Evolutionary conservation across 2,888 invertebrate genomes (phyloP).

Genomic region (Mechanitis messenoides): DNA sequence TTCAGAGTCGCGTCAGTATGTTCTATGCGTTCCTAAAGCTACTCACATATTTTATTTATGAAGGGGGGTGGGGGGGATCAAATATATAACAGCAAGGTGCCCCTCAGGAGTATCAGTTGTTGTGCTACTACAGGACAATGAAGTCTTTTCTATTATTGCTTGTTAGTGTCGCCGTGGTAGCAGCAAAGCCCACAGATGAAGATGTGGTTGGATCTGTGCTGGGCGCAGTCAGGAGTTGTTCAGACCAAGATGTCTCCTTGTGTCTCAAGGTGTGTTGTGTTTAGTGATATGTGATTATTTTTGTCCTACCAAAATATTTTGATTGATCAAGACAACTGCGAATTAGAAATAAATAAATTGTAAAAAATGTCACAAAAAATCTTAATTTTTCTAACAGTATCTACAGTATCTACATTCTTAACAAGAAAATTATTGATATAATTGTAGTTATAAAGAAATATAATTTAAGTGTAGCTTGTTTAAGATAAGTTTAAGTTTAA

Average conservation of each 20-base stretch:
- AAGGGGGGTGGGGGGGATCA: conserved; percentile 42
- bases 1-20: conserved; percentile 5
- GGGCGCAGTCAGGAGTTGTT: conserved; percentile 82
- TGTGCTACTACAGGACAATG: conserved; percentile 58
- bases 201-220: conserved; percentile 78
- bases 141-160: conserved; percentile 67
- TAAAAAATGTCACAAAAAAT: too few relatives aligned
- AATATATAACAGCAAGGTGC: conserved; percentile 59
- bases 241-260: conserved; percentile 80
- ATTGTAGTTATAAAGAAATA: too few relatives aligned
- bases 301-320: too few relatives aligned
- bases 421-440: too few relatives aligned
- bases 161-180: conserved; percentile 69
- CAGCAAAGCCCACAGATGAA: conserved; percentile 71
- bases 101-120: conserved; percentile 59
- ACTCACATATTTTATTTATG: conserved; percentile 27
- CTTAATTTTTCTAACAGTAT: too few relatives aligned
- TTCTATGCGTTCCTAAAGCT: conserved; percentile 19
- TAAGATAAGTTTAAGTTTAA: not conserved
- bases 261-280: conserved; percentile 82
- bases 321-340: too few relatives aligned
- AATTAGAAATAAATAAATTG: too few relatives aligned
- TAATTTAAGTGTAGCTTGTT: too few relatives aligned
- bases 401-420: too few relatives aligned
- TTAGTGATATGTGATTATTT: conserved; percentile 29